Base-by-base conservation (phyloP, 1,140 invertebrate genomes). In the Cotesia typhae region DNA sequence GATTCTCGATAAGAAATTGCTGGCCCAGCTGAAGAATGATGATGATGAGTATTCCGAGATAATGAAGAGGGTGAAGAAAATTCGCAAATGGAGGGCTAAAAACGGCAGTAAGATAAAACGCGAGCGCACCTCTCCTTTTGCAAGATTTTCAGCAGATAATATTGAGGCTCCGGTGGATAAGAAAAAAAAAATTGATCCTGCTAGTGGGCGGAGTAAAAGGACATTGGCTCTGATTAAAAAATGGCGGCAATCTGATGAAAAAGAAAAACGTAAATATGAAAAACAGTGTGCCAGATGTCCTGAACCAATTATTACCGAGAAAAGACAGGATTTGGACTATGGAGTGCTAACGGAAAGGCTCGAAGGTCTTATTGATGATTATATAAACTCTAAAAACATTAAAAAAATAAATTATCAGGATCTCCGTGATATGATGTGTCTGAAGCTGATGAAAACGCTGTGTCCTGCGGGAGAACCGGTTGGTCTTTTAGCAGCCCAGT, bases 391-490 rank as follows among this genome's bases (percentile, higher is more conserved):
- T 51, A 74, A 83, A 20, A 87, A 88, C 70, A 77, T 70, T 65
- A 5, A 52, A 9, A 28, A 5, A 9, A 78, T 86, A 35, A 72
- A 82, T 1, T 89, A 86, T 57, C 87, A 89, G 7, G 84, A 90
- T 68, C 89, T 95, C 63, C 83, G 88, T 12, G 91, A 95, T 67
- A 87, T 96, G 52, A 88, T 98, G 70, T 91, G 92, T 75, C 85
- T 91, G 10, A 97, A 96, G 86, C 88, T 91, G 41, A 90, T 96
- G 79, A 91, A 90, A 76, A 91, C 93, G 0, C 82, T 96, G 73
- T 94, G 92, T 60, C 90, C 92, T 14, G 95, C 98, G 1, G 98
- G 98, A 2, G 98, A 99, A 87, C 93, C 97, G 9, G 98, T 99
- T 12, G 98, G 98, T 35, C 84, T 99, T 28, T 85, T 99, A 67